Percentiles rank a stretch among this genome's conserved stretches.
Conservation (phyloP, 2,113 vertebrate genomes). For the Larimichthys crocea region DNA sequence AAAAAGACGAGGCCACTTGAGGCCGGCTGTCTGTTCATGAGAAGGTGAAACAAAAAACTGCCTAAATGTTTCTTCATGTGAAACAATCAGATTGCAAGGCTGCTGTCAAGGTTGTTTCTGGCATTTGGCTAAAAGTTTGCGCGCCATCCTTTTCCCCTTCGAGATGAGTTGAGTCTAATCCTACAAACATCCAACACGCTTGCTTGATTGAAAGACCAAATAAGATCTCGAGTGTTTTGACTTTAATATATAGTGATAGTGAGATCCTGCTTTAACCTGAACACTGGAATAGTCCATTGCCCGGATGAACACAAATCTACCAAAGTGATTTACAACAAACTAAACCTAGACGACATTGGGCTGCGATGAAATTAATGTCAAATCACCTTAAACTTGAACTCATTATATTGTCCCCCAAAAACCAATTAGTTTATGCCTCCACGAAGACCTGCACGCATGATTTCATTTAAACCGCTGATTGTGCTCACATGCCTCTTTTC, state of each 20-base stretch:
- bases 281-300: conserved; percentile 39
- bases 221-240: background rate
- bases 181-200: background rate
- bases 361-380: background rate
- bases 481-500: background rate
- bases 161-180: conserved; percentile 15
- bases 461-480: conserved; percentile 2
- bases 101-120: conserved; percentile 99
- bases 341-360: background rate
- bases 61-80: conserved; percentile 99
- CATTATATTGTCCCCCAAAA: background rate
- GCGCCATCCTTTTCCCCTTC: conserved; percentile 75
- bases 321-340: background rate
- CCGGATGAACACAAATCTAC: conserved; percentile 13
- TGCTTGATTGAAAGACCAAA: conserved; percentile 20
- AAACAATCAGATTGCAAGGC: conserved; percentile 96
- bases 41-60: conserved; percentile 98
- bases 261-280: conserved; percentile 30
- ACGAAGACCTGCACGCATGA: background rate
- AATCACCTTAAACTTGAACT: background rate
- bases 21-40: conserved; percentile 95
- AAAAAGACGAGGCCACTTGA: conserved; percentile 89
- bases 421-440: background rate
- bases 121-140: conserved; percentile 93
- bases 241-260: background rate